Evolutionary conservation across 2,888 invertebrate species (phyloP), one percentile per base, ranked within the genome.

Genomic region (Melinaea marsaeus): DNA sequence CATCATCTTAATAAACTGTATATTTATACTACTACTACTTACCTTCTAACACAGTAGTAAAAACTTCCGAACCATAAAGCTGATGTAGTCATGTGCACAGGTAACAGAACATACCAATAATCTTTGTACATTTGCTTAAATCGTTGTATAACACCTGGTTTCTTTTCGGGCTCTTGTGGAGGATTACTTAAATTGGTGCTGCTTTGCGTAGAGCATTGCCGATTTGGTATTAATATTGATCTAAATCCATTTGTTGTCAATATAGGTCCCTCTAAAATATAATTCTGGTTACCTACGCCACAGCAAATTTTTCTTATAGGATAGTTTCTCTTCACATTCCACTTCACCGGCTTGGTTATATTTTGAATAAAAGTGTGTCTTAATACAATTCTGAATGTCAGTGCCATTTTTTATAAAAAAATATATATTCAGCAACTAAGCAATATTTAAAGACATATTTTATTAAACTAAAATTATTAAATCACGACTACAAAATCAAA

Each of bases 41-140:
- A 98, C 98, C 96, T 96, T 84, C 94, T 93, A 9, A 97, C 95
- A 73, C 95, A 86, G 79, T 95, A 95, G 86, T 98, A 99, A 85
- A 98, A 97, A 32, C 94, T 90, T 13, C 95, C 95, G 83, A 96
- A 94, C 99, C 99, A 99, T 62, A 95, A 91, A 45, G 93, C 89
- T 2, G 98, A 99, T 9, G 98, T 98, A 22, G 94, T 93, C 58
- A 96, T 79, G 86, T 99, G 99, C 2, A 99, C 99, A 4, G 98
- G 99, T 63, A 99, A 91, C 63, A 98, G 88, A 61, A 99, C 96
- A 86, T 99, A 98, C 97, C 99, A 99, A 87, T 99, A 99, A 79
- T 98, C 95, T 81, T 95, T 95, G 80, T 97, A 97, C 95, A 98
- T 96, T 77, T 95, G 91, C 83, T 97, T 98, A 84, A 99, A 97